Evolutionary conservation across 2,797 vertebrate species (phyloP), one percentile per base, ranked within the genome.

Genomic region (Pitangus sulphuratus): DNA sequence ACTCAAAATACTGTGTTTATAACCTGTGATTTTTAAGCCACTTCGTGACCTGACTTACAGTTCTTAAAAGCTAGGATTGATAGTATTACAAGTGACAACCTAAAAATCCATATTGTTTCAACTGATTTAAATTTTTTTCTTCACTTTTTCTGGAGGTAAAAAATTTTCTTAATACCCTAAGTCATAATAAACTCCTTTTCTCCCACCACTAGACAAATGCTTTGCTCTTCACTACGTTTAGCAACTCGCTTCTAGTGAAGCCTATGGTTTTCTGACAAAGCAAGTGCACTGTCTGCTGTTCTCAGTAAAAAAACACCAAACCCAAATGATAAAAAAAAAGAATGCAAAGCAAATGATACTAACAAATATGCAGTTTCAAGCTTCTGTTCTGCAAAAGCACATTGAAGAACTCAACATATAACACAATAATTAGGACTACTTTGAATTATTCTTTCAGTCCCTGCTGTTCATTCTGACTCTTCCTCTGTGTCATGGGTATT

Each of bases 211-310:
- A 79, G 13, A 76, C 12, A 8, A 72, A 33, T 24, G 28, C 26
- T 94, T 64, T 74, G 19, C 22, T 76, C 56, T 89, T 68, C 3
- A 6, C 39, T 84, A 57, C 48, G 42, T 54, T 95, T 61, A 91
- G n/a, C 70, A 87, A 8, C 30, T 66, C 6, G 24, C 54, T 90
- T 83, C 51, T 45, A 61, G 42, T 28, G 56, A 93, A 89, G 53
- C 40, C 39, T 85, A 70, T 87, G 50, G 53, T 95, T 92, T 95
- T 89, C 87, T 94, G 50, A 65, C 64, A 87, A 75, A 82, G 14
- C 42, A 75, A 90, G 30, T 1, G 5, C 28, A 58, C 26, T 35
- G n/a, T 45, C 37, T 53, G 58, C 54, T 24, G 48, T 79, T 66
- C 80, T 89, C 3, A 5, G 44, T 33, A 51, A 86, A 85, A 89